Evolutionary conservation across 2,797 vertebrate species (phyloP).

Genomic region (Alcedo quadribrachys): DNA sequence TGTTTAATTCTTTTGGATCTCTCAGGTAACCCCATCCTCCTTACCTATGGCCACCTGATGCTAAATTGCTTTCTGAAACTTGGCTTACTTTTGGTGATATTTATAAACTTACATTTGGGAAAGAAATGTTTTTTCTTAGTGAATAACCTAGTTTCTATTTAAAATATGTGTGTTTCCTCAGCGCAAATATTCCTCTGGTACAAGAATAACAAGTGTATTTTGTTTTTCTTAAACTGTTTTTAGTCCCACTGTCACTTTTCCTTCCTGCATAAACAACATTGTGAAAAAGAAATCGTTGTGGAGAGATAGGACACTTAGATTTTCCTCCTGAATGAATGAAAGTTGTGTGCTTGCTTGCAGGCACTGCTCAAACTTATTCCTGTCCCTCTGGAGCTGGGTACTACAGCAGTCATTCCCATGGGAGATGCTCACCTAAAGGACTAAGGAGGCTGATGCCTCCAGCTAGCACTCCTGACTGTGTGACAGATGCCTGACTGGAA

Average conservation of each 20-base stretch:
- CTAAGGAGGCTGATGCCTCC: background rate
- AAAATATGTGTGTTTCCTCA: background rate
- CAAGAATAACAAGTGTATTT: background rate
- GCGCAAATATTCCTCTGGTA: background rate
- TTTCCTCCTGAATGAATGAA: background rate
- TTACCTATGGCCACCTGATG: background rate
- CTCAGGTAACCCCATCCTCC: background rate
- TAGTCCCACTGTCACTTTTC: background rate
- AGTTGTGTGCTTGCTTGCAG: background rate
- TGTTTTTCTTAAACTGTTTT: background rate
- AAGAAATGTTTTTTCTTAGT: background rate
- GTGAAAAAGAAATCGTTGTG: background rate
- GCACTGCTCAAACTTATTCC: background rate
- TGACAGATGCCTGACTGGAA: background rate
- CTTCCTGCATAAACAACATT: background rate
- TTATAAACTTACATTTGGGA: background rate
- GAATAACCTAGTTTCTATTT: background rate
- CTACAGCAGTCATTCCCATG: background rate
- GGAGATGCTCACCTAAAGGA: background rate
- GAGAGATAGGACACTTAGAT: background rate
- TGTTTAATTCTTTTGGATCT: background rate
- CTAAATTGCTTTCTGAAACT: background rate
- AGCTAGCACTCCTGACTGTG: background rate
- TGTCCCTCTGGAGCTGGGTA: background rate
- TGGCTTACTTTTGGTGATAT: background rate